Evolutionary conservation across 2,797 vertebrate species (phyloP).

Genomic region (Thunnus albacares): DNA sequence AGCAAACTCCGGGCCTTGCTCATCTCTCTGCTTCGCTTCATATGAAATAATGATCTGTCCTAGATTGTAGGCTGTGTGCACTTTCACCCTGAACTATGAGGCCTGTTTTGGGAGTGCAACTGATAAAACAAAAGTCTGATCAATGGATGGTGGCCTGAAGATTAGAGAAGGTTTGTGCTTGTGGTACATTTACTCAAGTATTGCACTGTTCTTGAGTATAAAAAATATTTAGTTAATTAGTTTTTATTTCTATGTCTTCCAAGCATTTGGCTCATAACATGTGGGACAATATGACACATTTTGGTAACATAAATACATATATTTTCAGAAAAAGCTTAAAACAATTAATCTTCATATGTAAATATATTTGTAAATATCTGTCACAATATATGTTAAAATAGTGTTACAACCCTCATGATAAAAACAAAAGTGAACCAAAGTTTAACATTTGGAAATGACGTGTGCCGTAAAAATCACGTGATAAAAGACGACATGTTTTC

Average conservation of each 20-base stretch:
- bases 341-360: no score
- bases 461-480: no score
- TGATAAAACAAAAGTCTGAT: constrained; percentile 19
- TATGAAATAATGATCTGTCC: constrained; percentile 64
- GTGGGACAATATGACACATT: no score
- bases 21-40: constrained; percentile 41
- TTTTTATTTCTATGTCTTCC: no score
- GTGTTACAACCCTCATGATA: no score
- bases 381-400: no score
- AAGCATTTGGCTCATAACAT: not conserved
- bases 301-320: no score
- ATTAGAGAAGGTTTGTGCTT: constrained; percentile 2
- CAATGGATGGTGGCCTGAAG: constrained; percentile 9
- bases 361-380: no score
- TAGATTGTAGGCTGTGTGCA: constrained; percentile 20
- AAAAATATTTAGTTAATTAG: not conserved
- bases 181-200: not conserved
- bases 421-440: no score
- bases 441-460: no score
- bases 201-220: not conserved
- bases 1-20: constrained; percentile 65
- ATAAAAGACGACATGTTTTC: no score
- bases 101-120: constrained; percentile 6
- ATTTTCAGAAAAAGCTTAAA: no score
- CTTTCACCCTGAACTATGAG: constrained; percentile 18